Evolutionary conservation across 2,888 invertebrate genomes (phyloP).

Genomic region (Carabus problematicus): DNA sequence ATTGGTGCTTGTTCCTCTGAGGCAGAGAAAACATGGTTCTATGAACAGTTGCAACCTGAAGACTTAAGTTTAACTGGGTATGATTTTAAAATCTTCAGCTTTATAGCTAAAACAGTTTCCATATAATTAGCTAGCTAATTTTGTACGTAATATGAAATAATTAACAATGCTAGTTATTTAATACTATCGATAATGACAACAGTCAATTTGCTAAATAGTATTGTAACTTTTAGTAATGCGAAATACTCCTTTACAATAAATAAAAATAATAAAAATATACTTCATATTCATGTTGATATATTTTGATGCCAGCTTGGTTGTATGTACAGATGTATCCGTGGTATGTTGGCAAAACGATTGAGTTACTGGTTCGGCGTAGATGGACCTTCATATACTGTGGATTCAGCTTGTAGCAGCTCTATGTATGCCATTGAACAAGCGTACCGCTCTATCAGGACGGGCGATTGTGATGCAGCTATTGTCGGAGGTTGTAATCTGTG

Average conservation of each 20-base stretch:
- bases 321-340: slow-evolving; percentile 74
- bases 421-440: slow-evolving; percentile 86
- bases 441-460: slow-evolving; percentile 76
- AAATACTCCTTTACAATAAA: neutral
- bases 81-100: slow-evolving; percentile 45
- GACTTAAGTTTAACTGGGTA: slow-evolving; percentile 66
- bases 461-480: slow-evolving; percentile 87
- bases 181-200: too few relatives aligned
- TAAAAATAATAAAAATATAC: neutral
- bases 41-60: slow-evolving; percentile 70
- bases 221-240: too few relatives aligned
- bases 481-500: slow-evolving; percentile 88
- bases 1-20: slow-evolving; percentile 81
- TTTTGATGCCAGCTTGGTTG: neutral
- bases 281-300: neutral
- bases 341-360: slow-evolving; percentile 91
- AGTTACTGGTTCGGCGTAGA: slow-evolving; percentile 88
- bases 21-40: slow-evolving; percentile 76
- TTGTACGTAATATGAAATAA: too few relatives aligned
- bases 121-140: neutral
- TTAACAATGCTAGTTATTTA: too few relatives aligned
- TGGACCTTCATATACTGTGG: slow-evolving; percentile 88
- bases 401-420: slow-evolving; percentile 96
- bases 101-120: neutral
- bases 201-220: too few relatives aligned